Base-by-base conservation (phyloP, 2,888 invertebrate species). In the Mactromeris polynyma region DNA sequence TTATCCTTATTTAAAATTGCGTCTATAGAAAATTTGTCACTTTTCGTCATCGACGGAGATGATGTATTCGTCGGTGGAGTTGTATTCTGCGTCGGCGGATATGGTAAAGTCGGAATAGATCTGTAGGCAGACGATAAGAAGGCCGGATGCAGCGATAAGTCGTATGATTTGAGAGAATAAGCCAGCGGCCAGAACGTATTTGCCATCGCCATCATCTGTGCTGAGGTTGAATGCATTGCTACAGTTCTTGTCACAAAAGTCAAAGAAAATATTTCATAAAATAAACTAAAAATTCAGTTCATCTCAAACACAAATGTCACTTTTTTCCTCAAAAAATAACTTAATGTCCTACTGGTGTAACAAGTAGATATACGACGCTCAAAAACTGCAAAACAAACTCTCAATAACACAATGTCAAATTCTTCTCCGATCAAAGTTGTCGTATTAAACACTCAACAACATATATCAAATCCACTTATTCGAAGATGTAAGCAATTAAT, bases 11-110 rank as follows among this genome's bases (percentile, higher is more conserved):
- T 94, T 38, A 95, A 88, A 87, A 95, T 95, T 26, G 94, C 94
- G 88, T 95, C 95, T 40, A 95, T 95, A 11, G 95, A 94, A 88
- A 95, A 95, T n/a, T 94, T 93, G 58, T 93, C 91, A 31, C 90
- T 87, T 83, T 93, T 94, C 21, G 84, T 40, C 26, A 73, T 33
- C 40, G 84, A 54, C 21, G 77, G 54, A 19, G 84, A 38, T 9
- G 69, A 83, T 17, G 78, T 40, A 9, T 82, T 46, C 80, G 90
- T 77, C n/a, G 87, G 84, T 58, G 86, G 80, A 17, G 73, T 73
- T n/a, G 87, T 7, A 38, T 31, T 78, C 19, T 69, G 31, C 54
- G 85, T 42, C 21, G 78, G 82, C 33, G 40, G 54, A 33, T 82
- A 87, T 58, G 83, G 87, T 51, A 89, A 78, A 19, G 85, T 79